Evolutionary conservation across 2,888 invertebrate genomes (phyloP), one percentile per base, ranked within the genome.

Genomic region (Drosophila nigricruria): DNA sequence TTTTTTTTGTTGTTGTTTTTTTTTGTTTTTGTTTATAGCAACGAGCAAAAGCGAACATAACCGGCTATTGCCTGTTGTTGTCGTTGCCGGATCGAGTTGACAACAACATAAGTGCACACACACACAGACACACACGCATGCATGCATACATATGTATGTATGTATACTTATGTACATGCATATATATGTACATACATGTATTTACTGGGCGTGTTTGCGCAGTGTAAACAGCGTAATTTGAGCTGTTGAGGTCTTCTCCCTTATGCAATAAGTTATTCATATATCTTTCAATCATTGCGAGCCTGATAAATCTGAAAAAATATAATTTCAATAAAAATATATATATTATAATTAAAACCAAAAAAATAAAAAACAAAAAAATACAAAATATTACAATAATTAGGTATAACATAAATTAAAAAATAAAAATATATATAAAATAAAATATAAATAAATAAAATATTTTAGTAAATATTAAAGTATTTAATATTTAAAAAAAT

Each of bases 191-290:
- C 12, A 18, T 25, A 25, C 23, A 43, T 16, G 23, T 8, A 8
- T 5, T 8, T 6, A 50, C 18, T 10, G 16, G 20, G 5, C 16
- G 12, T 47, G 36, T n/a, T n/a, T 45, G 63, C 61, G 65, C 66
- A 12, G 65, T 80, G 66, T 52, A 63, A 68, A 64, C 65, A 59
- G 53, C 73, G 70, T 69, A 71, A 80, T 69, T 71, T 64, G 64
- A 81, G 73, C 81, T 56, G 57, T 32, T 27, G 50, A 63, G 52
- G 34, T 63, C 40, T 62, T 64, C 61, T 77, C 54, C 65, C 88
- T 82, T 83, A 85, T 74, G 88, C 88, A 85, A 88, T 79, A 52
- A 57, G 42, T 74, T 49, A 43, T 25, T 49, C 49, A 49, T 20
- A 3, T 8, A 54, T 38, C 27, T 67, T 70, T 73, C 58, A 60